phyloP scores from a whole-genome alignment of 2,113 vertebrate genomes.

The Lamprologus callipterus region DNA sequence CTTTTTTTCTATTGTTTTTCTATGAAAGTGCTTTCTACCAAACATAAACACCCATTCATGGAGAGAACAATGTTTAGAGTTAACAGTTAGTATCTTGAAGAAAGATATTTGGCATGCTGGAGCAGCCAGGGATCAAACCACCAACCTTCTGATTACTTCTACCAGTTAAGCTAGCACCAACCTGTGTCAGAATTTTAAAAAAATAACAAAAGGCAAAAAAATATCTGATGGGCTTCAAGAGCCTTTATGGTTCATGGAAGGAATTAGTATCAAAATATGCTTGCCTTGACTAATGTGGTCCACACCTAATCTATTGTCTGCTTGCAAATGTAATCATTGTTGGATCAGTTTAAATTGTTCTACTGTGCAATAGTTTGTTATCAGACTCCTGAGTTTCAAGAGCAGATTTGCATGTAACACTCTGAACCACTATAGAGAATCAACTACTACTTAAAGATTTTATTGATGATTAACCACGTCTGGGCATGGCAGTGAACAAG shows the following conservation, averaged over 20 bases:
- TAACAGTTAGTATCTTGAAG: background rate
- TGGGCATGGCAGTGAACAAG: background rate
- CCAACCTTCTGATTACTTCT: background rate
- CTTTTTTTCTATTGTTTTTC: background rate
- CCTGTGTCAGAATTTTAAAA: fast-evolving
- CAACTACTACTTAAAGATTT: background rate
- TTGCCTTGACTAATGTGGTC: background rate
- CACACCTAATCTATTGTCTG: background rate
- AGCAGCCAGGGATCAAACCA: background rate
- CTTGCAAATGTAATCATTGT: background rate
- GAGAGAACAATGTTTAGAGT: background rate
- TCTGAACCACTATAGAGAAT: background rate
- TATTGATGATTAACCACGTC: background rate
- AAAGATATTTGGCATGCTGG: background rate
- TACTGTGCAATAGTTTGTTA: background rate
- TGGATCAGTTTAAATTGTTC: background rate
- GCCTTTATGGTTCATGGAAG: background rate
- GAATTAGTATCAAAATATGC: background rate
- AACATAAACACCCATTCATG: background rate
- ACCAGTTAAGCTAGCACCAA: background rate
- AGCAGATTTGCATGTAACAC: background rate
- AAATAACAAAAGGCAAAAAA: background rate
- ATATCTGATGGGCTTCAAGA: background rate
- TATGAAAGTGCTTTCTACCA: background rate
- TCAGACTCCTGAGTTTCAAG: background rate